A percentile compares a stretch with the other conserved stretches of the same genome.
These are phyloP conservation scores for Heliconius charithonia DNA, from an alignment of 2,888 invertebrate species.

Conservation along the genomic window DNA sequence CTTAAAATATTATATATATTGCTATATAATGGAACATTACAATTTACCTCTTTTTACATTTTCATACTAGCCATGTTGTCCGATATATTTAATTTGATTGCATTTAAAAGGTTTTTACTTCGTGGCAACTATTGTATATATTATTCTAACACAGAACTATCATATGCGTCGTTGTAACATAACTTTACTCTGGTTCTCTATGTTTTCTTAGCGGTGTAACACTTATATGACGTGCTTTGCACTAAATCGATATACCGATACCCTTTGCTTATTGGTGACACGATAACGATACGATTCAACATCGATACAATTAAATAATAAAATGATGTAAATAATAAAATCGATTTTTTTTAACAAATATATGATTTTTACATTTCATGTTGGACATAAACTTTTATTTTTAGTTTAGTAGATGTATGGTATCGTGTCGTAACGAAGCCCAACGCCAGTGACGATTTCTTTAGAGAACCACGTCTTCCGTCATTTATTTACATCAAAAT, in stretches of 20 bases:
- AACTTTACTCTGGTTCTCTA: slow-evolving; percentile 23
- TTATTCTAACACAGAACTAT: slow-evolving; percentile 52
- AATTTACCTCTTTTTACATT: background rate
- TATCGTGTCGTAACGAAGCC: slow-evolving; percentile 11
- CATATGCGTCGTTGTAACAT: slow-evolving; percentile 41
- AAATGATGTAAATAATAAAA: background rate
- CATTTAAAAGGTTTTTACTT: background rate
- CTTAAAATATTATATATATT: background rate
- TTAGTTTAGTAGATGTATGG: background rate
- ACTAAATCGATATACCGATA: slow-evolving; percentile 11
- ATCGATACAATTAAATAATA: background rate
- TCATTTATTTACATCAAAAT: slow-evolving; percentile 72
- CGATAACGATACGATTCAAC: slow-evolving; percentile 4
- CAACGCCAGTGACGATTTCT: slow-evolving; percentile 11
- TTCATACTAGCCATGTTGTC: background rate
- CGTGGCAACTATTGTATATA: slow-evolving; percentile 35
- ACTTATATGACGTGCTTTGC: slow-evolving; percentile 27
- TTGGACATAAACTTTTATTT: background rate
- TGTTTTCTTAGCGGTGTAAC: slow-evolving; percentile 5
- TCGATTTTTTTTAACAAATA: background rate
- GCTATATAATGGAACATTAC: background rate
- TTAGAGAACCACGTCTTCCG: slow-evolving; percentile 58
- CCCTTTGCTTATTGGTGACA: background rate
- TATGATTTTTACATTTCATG: background rate
- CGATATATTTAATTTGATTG: background rate